These are phyloP conservation scores for Enteromius treurensis DNA, from an alignment of 2,797 vertebrate species.

Conservation along the genomic window DNA sequence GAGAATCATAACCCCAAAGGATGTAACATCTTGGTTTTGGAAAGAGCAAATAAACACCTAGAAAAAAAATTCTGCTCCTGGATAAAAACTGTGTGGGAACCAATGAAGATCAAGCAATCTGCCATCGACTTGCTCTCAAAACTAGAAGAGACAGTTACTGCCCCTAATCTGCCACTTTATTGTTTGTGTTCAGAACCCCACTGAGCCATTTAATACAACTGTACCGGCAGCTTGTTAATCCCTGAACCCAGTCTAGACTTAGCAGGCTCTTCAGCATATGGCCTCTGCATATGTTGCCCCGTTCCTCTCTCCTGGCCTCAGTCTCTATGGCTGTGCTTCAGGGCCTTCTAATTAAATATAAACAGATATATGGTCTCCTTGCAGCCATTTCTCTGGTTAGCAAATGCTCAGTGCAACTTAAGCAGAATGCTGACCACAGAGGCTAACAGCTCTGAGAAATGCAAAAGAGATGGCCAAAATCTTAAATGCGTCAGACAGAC, in stretches of 20 bases:
- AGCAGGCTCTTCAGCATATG: constrained; percentile 44
- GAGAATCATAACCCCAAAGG: background rate
- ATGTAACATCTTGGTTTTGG: background rate
- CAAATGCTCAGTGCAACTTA: constrained; percentile 47
- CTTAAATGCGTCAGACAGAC: background rate
- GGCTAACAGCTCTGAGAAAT: background rate
- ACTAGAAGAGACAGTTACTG: constrained; percentile 18
- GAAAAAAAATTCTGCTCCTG: background rate
- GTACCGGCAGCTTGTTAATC: constrained; percentile 50
- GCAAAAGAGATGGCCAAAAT: constrained; percentile 13
- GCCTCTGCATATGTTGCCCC: constrained; percentile 27
- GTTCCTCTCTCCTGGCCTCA: constrained; percentile 4
- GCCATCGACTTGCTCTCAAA: background rate
- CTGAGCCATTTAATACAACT: constrained; percentile 25
- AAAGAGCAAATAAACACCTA: background rate
- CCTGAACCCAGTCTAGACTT: constrained; percentile 52
- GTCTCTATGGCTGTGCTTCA: constrained; percentile 32
- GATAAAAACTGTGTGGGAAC: background rate
- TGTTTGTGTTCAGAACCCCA: constrained; percentile 27
- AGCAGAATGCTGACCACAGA: constrained; percentile 22
- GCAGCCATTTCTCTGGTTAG: constrained; percentile 25
- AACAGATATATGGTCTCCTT: constrained; percentile 52
- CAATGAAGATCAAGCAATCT: background rate
- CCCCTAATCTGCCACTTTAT: constrained; percentile 26
- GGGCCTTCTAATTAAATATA: constrained; percentile 60